These are phyloP conservation scores for Drosophila seclusa DNA, from an alignment of 2,888 invertebrate genomes.

Conservation along the genomic window DNA sequence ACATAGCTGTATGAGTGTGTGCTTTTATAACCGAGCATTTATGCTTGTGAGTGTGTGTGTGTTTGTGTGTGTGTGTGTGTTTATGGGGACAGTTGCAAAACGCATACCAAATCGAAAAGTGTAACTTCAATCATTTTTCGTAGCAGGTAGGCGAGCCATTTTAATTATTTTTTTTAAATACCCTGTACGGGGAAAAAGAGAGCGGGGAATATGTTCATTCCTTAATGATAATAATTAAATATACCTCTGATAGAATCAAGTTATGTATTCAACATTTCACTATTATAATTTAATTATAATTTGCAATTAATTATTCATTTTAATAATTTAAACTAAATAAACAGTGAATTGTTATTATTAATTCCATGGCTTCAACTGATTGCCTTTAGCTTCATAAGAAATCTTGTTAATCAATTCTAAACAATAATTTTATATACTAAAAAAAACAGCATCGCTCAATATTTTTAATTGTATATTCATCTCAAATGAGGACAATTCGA, in stretches of 20 bases:
- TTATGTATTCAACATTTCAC: not conserved
- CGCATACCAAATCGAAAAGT: slow-evolving; percentile 78
- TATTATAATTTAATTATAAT: not conserved
- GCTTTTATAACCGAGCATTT: slow-evolving; percentile 64
- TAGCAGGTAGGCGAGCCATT: slow-evolving; percentile 56
- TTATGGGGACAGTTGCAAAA: slow-evolving; percentile 61
- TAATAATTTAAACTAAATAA: not conserved
- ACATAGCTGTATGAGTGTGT: slow-evolving; percentile 25
- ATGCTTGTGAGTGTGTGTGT: slow-evolving; percentile 4
- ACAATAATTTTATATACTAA: not conserved
- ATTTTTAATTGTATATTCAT: not conserved
- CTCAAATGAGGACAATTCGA: not conserved
- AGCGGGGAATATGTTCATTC: not conserved
- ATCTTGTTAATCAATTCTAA: not conserved
- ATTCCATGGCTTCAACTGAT: not conserved
- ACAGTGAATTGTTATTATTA: too few species aligned
- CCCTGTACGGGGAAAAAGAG: slow-evolving; percentile 7
- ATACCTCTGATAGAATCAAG: not conserved
- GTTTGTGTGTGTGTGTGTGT: slow-evolving; percentile 14
- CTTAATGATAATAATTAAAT: too few species aligned
- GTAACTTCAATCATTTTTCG: slow-evolving; percentile 75
- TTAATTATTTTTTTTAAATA: slow-evolving; percentile 21
- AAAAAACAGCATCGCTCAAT: not conserved
- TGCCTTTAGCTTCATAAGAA: not conserved
- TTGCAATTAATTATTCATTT: not conserved